Evolutionary conservation across 2,113 vertebrate genomes (phyloP).

Genomic region (Mus pahari): DNA sequence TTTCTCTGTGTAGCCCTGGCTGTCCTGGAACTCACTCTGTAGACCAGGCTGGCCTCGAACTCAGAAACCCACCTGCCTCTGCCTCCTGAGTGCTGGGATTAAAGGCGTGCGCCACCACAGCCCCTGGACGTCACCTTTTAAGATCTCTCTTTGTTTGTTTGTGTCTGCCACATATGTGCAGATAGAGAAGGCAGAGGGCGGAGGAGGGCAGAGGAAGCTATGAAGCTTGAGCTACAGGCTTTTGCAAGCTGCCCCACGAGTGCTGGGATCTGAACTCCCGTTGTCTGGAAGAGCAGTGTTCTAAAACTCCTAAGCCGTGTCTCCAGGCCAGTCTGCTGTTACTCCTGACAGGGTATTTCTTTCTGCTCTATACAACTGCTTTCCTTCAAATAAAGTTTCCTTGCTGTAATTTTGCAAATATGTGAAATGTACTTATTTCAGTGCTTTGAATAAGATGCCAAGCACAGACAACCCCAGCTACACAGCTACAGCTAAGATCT

Average conservation of each 20-base stretch:
- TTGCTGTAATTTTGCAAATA: neutral
- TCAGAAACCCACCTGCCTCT: too few relatives aligned
- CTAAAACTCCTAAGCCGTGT: neutral
- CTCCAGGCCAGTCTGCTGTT: neutral
- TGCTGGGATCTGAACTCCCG: neutral
- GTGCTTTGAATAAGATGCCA: neutral
- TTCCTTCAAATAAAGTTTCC: neutral
- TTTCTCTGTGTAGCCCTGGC: too few relatives aligned
- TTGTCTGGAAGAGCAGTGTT: neutral
- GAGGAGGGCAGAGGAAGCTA: neutral
- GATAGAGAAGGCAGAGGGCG: neutral
- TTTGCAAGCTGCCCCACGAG: neutral
- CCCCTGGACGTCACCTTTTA: neutral
- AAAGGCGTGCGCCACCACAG: too few relatives aligned
- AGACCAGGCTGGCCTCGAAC: too few relatives aligned
- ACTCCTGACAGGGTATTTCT: neutral
- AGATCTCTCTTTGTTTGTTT: neutral
- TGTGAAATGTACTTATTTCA: neutral
- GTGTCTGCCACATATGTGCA: neutral
- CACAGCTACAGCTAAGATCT: neutral
- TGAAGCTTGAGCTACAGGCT: neutral
- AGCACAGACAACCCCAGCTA: neutral
- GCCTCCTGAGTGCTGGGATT: too few relatives aligned
- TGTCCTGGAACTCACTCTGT: too few relatives aligned
- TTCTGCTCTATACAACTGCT: neutral